Evolutionary conservation across 2,797 vertebrate genomes (phyloP), one percentile per base, ranked within the genome.

Genomic region (Helostoma temminkii): DNA sequence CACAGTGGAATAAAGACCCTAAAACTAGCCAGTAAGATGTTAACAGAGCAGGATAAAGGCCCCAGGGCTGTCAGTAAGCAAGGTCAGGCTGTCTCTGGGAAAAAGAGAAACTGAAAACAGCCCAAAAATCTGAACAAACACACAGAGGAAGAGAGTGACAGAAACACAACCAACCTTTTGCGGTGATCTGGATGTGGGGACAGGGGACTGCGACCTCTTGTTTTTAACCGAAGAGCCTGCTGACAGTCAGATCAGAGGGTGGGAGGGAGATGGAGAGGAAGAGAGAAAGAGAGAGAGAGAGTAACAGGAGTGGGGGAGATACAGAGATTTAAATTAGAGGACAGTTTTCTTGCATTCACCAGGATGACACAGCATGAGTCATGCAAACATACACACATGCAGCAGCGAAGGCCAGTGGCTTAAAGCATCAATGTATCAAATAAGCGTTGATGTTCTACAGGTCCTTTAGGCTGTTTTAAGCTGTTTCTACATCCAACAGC

Each of bases 151-250:
- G n/a, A 28, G 53, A 76, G 21, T 32, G 68, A 67, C 50, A 49
- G 36, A 36, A 59, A 72, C 42, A 26, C 37, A 52, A 90, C 93
- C 54, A 76, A 99, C 98, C 97, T 99, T 99, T 91, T 98, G 91
- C 9, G 97, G 97, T 32, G 97, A 99, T 92, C 96, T 95, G 82
- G 96, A 96, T n/a, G 93, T 93, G 62, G 96, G 93, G 39, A 95
- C 95, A 1, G 97, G 97, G 6, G 97, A 98, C 71, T 96, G 89
- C 0, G 97, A 92, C 66, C 95, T 94, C 59, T 94, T 91, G 74
- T 93, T 97, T 93, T 96, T 98, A 85, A 95, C 95, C 66, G 96
- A 96, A 66, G 96, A 98, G 64, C 95, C 97, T 98, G 94, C 85
- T 85, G 71, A 91, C 61, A 92, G 72, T 84, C 70, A 91, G 66